These are phyloP conservation scores for Frankliniella fusca DNA, from an alignment of 2,888 invertebrate species.

Conservation along the genomic window DNA sequence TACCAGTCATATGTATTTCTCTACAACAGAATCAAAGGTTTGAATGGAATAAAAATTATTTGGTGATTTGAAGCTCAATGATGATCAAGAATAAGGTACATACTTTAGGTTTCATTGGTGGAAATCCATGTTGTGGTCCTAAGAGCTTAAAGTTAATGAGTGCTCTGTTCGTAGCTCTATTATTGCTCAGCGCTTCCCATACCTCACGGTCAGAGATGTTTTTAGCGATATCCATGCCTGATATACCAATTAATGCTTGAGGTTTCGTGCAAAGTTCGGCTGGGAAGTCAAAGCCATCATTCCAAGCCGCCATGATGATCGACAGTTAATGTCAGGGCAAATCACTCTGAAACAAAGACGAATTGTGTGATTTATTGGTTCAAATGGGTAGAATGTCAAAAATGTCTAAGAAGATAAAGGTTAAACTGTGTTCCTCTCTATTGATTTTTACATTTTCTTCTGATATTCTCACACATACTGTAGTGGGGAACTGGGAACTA, in stretches of 20 bases:
- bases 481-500: neutral
- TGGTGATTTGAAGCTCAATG: neutral
- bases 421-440: neutral
- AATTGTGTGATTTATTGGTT: neutral
- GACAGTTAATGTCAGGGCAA: neutral
- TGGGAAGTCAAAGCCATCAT: slow-evolving; percentile 62
- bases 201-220: slow-evolving; percentile 85
- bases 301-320: neutral
- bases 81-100: slow-evolving; percentile 24
- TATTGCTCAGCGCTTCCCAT: slow-evolving; percentile 88
- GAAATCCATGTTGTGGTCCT: slow-evolving; percentile 79
- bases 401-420: neutral
- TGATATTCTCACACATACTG: neutral
- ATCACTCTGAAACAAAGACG: neutral
- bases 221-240: slow-evolving; percentile 78
- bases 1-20: slow-evolving; percentile 91
- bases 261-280: slow-evolving; percentile 79
- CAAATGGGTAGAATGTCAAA: neutral
- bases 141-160: slow-evolving; percentile 80
- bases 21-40: slow-evolving; percentile 30
- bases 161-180: slow-evolving; percentile 74
- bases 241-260: slow-evolving; percentile 79
- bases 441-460: neutral
- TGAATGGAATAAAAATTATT: neutral
- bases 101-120: slow-evolving; percentile 71